These are phyloP conservation scores for Equus przewalskii DNA, from an alignment of 2,113 vertebrate species.

Conservation along the genomic window DNA sequence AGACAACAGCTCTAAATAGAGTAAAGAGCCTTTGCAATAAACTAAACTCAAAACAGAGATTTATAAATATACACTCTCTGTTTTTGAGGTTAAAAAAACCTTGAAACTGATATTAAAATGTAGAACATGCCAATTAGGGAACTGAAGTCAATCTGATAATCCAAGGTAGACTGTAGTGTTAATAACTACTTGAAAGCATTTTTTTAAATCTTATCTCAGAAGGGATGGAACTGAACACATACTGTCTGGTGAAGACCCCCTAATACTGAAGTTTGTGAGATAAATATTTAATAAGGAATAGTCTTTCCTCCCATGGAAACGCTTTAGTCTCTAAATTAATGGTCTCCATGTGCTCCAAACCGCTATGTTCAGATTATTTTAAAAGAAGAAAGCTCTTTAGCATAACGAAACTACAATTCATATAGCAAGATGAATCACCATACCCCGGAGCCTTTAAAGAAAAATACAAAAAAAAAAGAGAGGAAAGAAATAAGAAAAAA, in stretches of 20 bases:
- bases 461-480: not conserved
- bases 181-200: not conserved
- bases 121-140: not conserved
- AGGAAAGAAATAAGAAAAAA: conserved; percentile 40
- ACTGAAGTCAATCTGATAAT: not conserved
- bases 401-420: conserved; percentile 64
- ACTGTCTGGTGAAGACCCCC: not conserved
- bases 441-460: conserved; percentile 79
- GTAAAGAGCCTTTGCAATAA: not conserved
- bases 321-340: conserved; percentile 64
- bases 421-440: conserved; percentile 85
- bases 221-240: conserved; percentile 13
- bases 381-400: conserved; percentile 71
- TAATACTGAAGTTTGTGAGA: not conserved
- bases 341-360: conserved; percentile 46
- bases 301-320: conserved; percentile 40
- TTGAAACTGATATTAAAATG: not conserved
- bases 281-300: conserved; percentile 63
- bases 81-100: not conserved
- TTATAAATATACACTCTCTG: not conserved
- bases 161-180: not conserved
- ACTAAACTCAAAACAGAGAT: not conserved
- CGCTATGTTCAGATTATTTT: conserved; percentile 64
- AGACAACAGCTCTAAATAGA: not conserved
- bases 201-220: conserved; percentile 10